These are phyloP conservation scores for Xanthia togata DNA, from an alignment of 2,888 invertebrate genomes.

Conservation along the genomic window DNA sequence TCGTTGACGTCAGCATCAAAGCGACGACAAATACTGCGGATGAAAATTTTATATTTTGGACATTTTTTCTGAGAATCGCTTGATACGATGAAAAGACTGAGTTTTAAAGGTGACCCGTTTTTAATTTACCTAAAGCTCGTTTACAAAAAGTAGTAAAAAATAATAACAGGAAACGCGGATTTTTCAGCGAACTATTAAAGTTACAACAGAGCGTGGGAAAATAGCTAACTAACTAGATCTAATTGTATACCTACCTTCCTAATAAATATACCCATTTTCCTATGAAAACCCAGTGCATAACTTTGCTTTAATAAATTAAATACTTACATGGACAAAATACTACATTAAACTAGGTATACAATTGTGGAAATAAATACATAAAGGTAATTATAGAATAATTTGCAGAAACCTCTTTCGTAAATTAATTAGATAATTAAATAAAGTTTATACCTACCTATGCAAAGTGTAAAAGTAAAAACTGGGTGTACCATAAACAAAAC, in stretches of 20 bases:
- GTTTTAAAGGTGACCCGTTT: no score
- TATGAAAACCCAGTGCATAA: background rate
- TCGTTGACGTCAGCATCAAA: constrained; percentile 64
- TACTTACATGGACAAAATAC: background rate
- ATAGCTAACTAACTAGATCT: background rate
- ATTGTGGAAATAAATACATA: background rate
- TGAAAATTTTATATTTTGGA: constrained; percentile 34
- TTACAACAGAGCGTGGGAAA: constrained; percentile 15
- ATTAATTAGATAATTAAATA: constrained; percentile 17
- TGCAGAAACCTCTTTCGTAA: constrained; percentile 8
- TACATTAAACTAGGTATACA: background rate
- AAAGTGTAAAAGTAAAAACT: constrained; percentile 16
- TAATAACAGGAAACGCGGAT: no score
- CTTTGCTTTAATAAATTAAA: no score
- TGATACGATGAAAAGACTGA: background rate
- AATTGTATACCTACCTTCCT: no score
- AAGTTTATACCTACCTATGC: constrained; percentile 12
- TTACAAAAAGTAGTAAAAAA: background rate
- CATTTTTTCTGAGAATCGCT: background rate
- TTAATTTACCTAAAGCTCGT: background rate
- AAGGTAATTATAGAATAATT: background rate
- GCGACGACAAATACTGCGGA: constrained; percentile 74
- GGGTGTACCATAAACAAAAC: constrained; percentile 27
- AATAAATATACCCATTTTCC: background rate
- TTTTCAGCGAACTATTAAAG: background rate